Base-by-base conservation (phyloP, 2,113 vertebrate genomes). In the Nematolebias whitei region DNA sequence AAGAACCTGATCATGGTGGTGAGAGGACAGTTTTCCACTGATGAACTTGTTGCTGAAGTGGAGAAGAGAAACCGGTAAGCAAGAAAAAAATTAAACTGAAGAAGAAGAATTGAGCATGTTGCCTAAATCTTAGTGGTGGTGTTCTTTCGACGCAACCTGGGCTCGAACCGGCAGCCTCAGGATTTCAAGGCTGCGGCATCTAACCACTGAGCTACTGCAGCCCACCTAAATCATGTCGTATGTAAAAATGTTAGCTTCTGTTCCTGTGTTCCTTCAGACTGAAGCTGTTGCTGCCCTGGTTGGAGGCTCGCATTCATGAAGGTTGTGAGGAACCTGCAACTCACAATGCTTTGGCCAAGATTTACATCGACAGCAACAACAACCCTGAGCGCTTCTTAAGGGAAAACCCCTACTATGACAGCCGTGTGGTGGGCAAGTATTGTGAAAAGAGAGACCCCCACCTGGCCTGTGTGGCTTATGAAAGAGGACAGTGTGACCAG, bases 361-460 rank as follows among this genome's bases (percentile, higher is more conserved):
- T 99, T 70, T 99, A 99, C 92, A 99, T 99, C 0, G 97, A 99
- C 85, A 99, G 98, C 88, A 99, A 99, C 92, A 99, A 99, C 85
- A 99, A 99, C 87, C 98, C 97, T 0, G 97, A 99, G 76, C 93
- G 98, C 16, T 99, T 99, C 88, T 93, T 99, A 73, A 92, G 95
- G 61, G 97, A 99, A 90, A 99, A 99, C 58, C 96, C 98, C 5
- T 99, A 88, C 66, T 99, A 99, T 4, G 97, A 99, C 75, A 99
- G 98, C 71, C 94, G 98, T 0, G 97, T 99, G 73, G 98, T 99
- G 85, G 98, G 98, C 73, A 99, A 99, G 83, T 99, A 99, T 87
- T 99, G 98, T 70, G 98, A 99, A 91, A 99, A 99, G 87, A 95
- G 98, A 86, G 98, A 99, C 82, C 98, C 98, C 16, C 97, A 99